Conservation (phyloP, 2,888 invertebrate genomes). For the Epistrophe grossulariae region DNA sequence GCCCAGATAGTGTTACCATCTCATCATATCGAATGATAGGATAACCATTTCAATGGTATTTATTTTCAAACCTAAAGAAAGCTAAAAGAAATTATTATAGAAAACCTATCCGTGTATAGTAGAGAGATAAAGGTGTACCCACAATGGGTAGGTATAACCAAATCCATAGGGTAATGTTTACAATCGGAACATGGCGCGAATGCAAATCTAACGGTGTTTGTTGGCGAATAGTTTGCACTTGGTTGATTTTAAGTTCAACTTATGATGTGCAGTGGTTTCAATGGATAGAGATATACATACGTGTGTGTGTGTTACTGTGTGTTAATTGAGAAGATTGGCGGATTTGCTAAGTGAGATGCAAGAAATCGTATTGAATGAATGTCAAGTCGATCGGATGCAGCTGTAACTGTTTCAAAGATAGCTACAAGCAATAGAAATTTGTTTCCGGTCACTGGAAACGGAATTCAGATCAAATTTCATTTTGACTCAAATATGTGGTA, state of each 20-base stretch:
- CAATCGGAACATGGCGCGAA: slow-evolving; percentile 50
- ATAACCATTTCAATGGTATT: slow-evolving; percentile 66
- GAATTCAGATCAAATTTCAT: slow-evolving; percentile 30
- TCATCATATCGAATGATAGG: slow-evolving; percentile 66
- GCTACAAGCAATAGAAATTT: slow-evolving; percentile 43
- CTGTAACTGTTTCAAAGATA: slow-evolving; percentile 37
- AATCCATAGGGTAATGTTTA: slow-evolving; percentile 41
- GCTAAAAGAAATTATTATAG: slow-evolving; percentile 45
- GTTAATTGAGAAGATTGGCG: slow-evolving; percentile 65
- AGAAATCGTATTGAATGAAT: slow-evolving; percentile 64
- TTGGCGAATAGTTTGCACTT: slow-evolving; percentile 66
- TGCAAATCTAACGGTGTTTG: slow-evolving; percentile 67
- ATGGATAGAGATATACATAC: slow-evolving; percentile 4
- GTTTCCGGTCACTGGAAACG: slow-evolving; percentile 58
- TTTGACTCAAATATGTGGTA: not conserved
- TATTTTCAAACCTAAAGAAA: slow-evolving; percentile 65
- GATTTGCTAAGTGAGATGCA: slow-evolving; percentile 66
- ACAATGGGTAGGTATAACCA: slow-evolving; percentile 4
- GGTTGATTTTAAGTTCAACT: slow-evolving; percentile 70
- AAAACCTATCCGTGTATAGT: slow-evolving; percentile 6
- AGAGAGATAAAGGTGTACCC: slow-evolving; percentile 27
- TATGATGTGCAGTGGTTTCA: slow-evolving; percentile 48
- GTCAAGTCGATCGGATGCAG: slow-evolving; percentile 67
- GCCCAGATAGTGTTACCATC: slow-evolving; percentile 72
- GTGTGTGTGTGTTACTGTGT: slow-evolving; percentile 36